phyloP scores from a whole-genome alignment of 2,113 vertebrate species.

The Hydropotes inermis region DNA sequence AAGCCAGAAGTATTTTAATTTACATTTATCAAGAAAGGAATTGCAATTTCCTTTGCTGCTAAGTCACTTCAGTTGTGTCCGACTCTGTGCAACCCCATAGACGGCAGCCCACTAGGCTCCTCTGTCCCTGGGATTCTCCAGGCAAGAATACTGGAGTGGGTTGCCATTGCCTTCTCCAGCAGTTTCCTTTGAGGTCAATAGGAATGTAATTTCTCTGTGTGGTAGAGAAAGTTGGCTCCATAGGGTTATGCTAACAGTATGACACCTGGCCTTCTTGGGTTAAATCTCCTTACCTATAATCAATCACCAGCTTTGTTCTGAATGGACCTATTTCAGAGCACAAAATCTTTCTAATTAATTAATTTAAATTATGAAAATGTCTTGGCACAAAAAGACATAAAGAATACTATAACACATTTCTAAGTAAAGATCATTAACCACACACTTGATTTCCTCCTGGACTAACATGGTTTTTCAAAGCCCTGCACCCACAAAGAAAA shows the following conservation, averaged over 20 bases:
- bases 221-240: background rate
- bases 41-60: background rate
- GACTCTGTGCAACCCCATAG: too few species aligned
- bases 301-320: background rate
- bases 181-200: background rate
- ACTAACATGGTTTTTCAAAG: background rate
- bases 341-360: background rate
- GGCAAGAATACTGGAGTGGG: too few species aligned
- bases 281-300: background rate
- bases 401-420: background rate
- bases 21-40: background rate
- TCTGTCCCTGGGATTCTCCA: too few species aligned
- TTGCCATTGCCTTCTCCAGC: too few species aligned
- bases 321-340: background rate
- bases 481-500: background rate
- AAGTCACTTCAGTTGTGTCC: too few species aligned
- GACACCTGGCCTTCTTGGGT: background rate
- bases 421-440: background rate
- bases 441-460: background rate
- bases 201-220: background rate
- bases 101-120: too few species aligned
- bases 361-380: constrained; percentile 1
- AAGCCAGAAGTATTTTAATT: background rate
- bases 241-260: background rate
- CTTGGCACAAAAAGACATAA: background rate